Percentiles rank a stretch among this genome's conserved stretches.
Conservation (phyloP, 2,113 vertebrate species). For the Heterotis niloticus region DNA sequence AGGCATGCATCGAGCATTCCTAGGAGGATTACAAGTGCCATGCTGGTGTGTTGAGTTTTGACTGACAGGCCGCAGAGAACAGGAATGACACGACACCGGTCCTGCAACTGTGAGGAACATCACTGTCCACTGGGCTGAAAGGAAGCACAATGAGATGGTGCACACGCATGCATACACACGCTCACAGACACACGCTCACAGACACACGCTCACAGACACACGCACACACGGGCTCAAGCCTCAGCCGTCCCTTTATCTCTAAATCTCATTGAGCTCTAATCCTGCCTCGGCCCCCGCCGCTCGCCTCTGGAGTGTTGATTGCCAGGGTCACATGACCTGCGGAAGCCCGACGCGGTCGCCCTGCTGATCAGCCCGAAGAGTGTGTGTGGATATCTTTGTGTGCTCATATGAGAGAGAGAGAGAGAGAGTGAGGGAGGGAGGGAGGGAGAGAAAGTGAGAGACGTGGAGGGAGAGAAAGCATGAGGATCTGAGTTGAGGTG, state of each 20-base stretch:
- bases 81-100: background rate
- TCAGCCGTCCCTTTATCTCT: conserved; percentile 24
- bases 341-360: conserved; percentile 54
- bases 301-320: conserved; percentile 37
- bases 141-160: background rate
- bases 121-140: background rate
- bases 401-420: conserved; percentile 24
- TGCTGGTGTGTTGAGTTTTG: background rate
- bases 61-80: background rate
- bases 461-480: conserved; percentile 36
- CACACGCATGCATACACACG: no score
- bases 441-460: conserved; percentile 41
- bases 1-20: background rate
- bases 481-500: conserved; percentile 41
- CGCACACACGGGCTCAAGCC: background rate
- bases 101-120: background rate
- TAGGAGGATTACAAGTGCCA: background rate
- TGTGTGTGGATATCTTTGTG: conserved; percentile 17
- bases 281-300: conserved; percentile 12
- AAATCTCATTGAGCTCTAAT: conserved; percentile 25
- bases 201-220: no score
- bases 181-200: no score
- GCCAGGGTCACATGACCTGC: conserved; percentile 59
- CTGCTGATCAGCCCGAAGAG: conserved; percentile 53
- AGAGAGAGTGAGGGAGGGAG: conserved; percentile 13